Evolutionary conservation across 2,888 invertebrate species (phyloP).

Genomic region (Sisyra terminalis): DNA sequence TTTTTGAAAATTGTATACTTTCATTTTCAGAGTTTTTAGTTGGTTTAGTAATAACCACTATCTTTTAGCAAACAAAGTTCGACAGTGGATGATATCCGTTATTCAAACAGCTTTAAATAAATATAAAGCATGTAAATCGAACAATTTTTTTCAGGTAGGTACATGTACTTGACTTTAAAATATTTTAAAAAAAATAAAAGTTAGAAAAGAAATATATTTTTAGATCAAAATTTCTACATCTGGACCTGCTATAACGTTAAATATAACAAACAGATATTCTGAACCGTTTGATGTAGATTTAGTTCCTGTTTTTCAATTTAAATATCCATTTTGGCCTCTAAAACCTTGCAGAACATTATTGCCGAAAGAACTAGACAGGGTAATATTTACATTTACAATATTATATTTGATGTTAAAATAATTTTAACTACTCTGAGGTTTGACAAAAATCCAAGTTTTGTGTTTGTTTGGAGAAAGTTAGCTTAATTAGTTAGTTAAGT

Average conservation of each 20-base stretch:
- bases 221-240: background rate
- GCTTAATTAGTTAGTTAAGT: too few relatives aligned
- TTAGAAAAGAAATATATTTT: background rate
- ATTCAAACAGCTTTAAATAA: conserved; percentile 1
- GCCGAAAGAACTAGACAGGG: background rate
- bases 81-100: background rate
- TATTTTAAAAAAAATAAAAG: conserved; percentile 1
- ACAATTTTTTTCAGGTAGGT: too few relatives aligned
- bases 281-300: conserved; percentile 6
- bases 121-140: too few relatives aligned
- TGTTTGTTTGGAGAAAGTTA: too few relatives aligned
- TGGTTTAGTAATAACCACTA: background rate
- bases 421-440: too few relatives aligned
- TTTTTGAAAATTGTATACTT: background rate
- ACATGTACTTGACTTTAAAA: too few relatives aligned
- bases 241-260: background rate
- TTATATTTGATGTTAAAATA: too few relatives aligned
- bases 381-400: too few relatives aligned
- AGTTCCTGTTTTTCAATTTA: conserved; percentile 6
- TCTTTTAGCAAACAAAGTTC: conserved; percentile 3
- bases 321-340: conserved; percentile 4
- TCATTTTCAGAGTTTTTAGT: background rate
- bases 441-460: too few relatives aligned
- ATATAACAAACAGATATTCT: background rate
- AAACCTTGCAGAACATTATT: background rate